phyloP scores from a whole-genome alignment of 2,797 vertebrate genomes.

The Scleropages formosus region DNA sequence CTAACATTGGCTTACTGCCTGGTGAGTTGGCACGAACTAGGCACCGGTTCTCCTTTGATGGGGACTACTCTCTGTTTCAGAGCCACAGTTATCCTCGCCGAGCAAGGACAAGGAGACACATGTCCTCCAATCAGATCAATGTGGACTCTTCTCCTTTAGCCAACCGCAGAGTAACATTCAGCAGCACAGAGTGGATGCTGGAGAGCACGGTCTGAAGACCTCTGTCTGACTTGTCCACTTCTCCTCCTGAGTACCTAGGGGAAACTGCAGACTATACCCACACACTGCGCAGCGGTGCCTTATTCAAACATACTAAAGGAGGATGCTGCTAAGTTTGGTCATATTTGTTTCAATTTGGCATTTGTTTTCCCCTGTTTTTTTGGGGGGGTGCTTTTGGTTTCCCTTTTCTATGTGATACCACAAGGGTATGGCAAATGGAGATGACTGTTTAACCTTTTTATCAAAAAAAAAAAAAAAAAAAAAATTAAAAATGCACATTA shows the following conservation, averaged over 20 bases:
- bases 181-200: conserved; percentile 97
- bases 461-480: conserved; percentile 38
- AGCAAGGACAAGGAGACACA: conserved; percentile 86
- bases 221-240: conserved; percentile 55
- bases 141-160: conserved; percentile 72
- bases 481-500: conserved; percentile 37
- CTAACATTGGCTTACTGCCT: conserved; percentile 65
- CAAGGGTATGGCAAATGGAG: conserved; percentile 58
- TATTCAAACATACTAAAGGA: conserved; percentile 73
- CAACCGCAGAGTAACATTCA: conserved; percentile 82
- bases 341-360: conserved; percentile 54
- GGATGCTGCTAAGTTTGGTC: conserved; percentile 75
- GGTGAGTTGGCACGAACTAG: conserved; percentile 80
- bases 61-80: conserved; percentile 89
- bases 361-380: conserved; percentile 49
- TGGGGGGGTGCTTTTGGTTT: conserved; percentile 40
- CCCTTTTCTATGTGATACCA: conserved; percentile 64
- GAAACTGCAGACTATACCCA: conserved; percentile 61
- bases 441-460: conserved; percentile 66
- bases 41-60: conserved; percentile 84
- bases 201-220: conserved; percentile 89
- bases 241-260: conserved; percentile 60
- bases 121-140: conserved; percentile 87
- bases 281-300: conserved; percentile 78
- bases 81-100: conserved; percentile 94